Conservation (phyloP, 2,113 vertebrate genomes). For the Acinonyx jubatus region DNA sequence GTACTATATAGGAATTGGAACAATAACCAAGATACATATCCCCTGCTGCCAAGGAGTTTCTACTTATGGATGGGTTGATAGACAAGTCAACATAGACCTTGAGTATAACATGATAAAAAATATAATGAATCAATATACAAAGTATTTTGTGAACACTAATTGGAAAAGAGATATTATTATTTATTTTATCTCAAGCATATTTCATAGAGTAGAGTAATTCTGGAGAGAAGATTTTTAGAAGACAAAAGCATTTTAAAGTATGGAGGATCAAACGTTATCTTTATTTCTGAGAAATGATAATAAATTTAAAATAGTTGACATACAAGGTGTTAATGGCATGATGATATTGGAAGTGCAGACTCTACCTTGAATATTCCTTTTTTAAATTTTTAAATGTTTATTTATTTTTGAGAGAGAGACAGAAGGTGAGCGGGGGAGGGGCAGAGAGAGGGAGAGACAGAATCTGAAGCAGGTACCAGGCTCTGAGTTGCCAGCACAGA, state of each 20-base stretch:
- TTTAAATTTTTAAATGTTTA: too few relatives aligned
- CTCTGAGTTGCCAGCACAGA: too few relatives aligned
- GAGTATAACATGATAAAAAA: background rate
- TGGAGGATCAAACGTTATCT: background rate
- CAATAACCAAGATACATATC: background rate
- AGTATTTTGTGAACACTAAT: background rate
- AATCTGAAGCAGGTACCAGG: too few relatives aligned
- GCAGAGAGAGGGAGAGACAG: too few relatives aligned
- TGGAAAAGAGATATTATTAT: background rate
- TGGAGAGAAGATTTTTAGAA: background rate
- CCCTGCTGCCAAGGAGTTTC: background rate
- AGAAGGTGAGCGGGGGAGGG: too few relatives aligned
- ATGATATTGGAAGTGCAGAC: background rate
- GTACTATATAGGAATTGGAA: background rate
- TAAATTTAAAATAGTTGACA: background rate
- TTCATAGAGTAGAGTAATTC: background rate
- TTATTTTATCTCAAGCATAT: background rate
- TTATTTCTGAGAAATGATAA: background rate
- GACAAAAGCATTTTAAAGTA: background rate
- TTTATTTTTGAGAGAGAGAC: too few relatives aligned
- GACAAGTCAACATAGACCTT: background rate
- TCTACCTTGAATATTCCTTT: background rate
- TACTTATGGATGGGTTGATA: background rate
- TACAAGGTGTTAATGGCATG: rapidly evolving
- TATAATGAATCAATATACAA: background rate